Base-by-base conservation (phyloP, 1,140 invertebrate species). In the Parapsyche elsis region DNA sequence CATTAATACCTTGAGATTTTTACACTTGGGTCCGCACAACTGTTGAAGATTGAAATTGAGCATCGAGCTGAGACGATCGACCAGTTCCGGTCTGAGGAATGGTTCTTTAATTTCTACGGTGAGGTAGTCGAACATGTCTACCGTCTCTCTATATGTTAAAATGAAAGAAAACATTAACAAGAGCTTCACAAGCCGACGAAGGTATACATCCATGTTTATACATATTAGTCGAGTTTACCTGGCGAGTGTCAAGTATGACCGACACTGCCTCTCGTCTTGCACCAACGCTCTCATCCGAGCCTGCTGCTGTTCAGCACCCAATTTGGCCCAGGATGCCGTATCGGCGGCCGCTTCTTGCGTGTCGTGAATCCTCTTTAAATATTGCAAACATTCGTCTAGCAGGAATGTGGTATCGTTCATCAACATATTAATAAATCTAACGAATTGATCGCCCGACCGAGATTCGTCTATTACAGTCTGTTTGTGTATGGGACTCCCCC, bases 341-440 rank as follows among this genome's bases (percentile, higher is more conserved):
- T 96, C 93, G 21, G 92, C 92, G 0, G 74, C 71, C 5, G 86
- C 84, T 84, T 96, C 95, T 88, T 99, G 98, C 0, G 96, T 94
- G 87, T 99, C 97, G 87, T 99, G 97, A 84, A 99, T 98, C 81
- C 96, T 91, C 85, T 99, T 99, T 59, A 99, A 89, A 82, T 96
- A 96, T 87, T 98, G 96, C 12, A 98, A 89, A 86, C 97, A 98
- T 88, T 99, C 98, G 86, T 99, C 98, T 59, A 99, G 89, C 46
- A 99, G 90, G 88, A 98, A 99, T 44, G 98, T 99, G 9, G 97
- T 99, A 86, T 99, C 98, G 86, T 99, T 99, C 96, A 99, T 99
- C 61, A 99, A 88, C 97, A 99, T 99, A 87, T 99, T 99, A 30
- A 99, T 94, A 86, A 99, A 99, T 84, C 98, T 97, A 2, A 99